Percentiles rank a stretch among this genome's conserved stretches.
phyloP scores from a whole-genome alignment of 2,888 invertebrate species.

The Noctua janthe region DNA sequence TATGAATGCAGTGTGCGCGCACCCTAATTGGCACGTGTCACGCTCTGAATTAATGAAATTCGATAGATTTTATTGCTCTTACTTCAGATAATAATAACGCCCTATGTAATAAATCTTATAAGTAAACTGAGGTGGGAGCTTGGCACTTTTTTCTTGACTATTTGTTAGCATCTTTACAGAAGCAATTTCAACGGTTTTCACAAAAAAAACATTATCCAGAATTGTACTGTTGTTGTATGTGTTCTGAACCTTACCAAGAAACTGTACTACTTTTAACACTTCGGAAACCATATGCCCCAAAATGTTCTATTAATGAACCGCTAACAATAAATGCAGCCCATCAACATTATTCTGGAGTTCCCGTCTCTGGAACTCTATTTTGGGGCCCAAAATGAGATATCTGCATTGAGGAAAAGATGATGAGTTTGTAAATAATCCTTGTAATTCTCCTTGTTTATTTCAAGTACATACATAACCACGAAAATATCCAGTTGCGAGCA shows the following conservation, averaged over 20 bases:
- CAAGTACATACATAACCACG: neutral
- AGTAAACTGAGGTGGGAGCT: neutral
- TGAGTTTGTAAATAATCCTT: neutral
- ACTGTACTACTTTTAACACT: neutral
- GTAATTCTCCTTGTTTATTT: neutral
- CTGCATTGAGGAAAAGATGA: neutral
- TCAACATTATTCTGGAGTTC: neutral
- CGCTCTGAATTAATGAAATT: constrained; percentile 64
- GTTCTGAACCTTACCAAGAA: neutral
- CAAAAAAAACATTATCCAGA: neutral
- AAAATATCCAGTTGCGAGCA: neutral
- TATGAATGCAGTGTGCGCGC: constrained; percentile 63
- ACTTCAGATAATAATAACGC: constrained; percentile 48
- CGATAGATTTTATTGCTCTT: constrained; percentile 64
- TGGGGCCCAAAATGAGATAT: neutral
- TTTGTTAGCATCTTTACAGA: neutral
- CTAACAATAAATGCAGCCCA: neutral
- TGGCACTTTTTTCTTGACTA: neutral
- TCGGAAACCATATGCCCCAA: neutral
- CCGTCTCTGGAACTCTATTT: neutral
- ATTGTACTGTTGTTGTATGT: neutral
- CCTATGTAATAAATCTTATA: constrained; percentile 19
- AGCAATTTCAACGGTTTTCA: neutral
- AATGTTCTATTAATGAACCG: neutral
- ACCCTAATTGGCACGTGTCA: constrained; percentile 71